A percentile compares a stretch with the other conserved stretches of the same genome.
Evolutionary conservation across 30 jellyfish, hydroid and myxozoan genomes (phyloP).

Genomic region (Pseudorhiza aurosa): DNA sequence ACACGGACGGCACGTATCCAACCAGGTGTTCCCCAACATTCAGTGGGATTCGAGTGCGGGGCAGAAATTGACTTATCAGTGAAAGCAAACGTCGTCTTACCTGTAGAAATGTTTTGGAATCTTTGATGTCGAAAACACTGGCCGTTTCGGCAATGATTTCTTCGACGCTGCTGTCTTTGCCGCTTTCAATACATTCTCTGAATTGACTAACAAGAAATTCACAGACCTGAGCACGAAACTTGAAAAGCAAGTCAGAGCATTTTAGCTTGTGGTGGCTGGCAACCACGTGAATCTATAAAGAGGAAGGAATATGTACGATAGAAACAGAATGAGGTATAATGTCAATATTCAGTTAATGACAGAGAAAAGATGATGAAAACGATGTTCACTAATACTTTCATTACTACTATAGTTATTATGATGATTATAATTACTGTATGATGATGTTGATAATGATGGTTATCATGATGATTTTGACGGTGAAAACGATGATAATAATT

Average conservation of each 20-base stretch:
- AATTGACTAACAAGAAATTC: slow-evolving; percentile 69
- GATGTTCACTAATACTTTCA: background rate
- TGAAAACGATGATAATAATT: background rate
- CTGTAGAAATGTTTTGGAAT: slow-evolving; percentile 68
- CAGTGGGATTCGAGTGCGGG: too few species aligned
- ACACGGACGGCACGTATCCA: too few species aligned
- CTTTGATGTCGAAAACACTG: slow-evolving; percentile 65
- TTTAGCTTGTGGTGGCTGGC: slow-evolving; percentile 58
- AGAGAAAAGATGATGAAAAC: background rate
- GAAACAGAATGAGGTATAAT: too few species aligned
- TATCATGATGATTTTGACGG: background rate
- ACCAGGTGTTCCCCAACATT: too few species aligned
- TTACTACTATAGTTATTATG: background rate
- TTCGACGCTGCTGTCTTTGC: slow-evolving; percentile 54
- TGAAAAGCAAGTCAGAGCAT: slow-evolving; percentile 46
- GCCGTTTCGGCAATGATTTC: slow-evolving; percentile 76
- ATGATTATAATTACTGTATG: background rate
- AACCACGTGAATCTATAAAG: slow-evolving; percentile 64
- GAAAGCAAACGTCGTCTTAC: slow-evolving; percentile 35
- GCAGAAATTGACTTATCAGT: too few species aligned
- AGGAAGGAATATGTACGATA: background rate
- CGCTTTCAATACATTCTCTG: slow-evolving; percentile 47
- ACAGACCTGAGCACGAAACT: slow-evolving; percentile 62
- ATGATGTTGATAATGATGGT: background rate
- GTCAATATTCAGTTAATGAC: too few species aligned